Evolutionary conservation across 2,797 vertebrate species (phyloP).

Genomic region (Mallotus villosus): DNA sequence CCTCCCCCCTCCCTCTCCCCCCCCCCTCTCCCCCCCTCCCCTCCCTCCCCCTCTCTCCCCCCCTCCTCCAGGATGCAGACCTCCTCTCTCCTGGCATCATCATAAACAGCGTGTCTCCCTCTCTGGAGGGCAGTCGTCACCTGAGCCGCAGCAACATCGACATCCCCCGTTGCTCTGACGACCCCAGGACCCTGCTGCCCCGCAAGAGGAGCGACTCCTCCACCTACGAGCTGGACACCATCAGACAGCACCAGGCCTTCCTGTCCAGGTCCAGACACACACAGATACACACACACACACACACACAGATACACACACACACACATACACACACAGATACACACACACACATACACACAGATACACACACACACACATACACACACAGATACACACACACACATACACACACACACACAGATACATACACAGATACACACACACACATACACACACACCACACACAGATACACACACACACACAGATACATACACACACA

Average conservation of each 20-base stretch:
- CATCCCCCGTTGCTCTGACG: constrained; percentile 87
- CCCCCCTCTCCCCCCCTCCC: constrained; percentile 55
- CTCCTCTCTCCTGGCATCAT: constrained; percentile 89
- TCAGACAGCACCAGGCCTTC: constrained; percentile 97
- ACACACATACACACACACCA: background rate
- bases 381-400: no score
- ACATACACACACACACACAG: no score
- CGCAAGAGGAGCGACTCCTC: constrained; percentile 96
- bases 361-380: no score
- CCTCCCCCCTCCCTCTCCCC: constrained; percentile 56
- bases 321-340: no score
- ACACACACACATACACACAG: no score
- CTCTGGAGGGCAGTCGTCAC: constrained; percentile 88
- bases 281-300: constrained; percentile 9
- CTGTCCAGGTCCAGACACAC: constrained; percentile 84
- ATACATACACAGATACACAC: no score
- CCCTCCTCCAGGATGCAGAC: constrained; percentile 82
- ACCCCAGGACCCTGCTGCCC: constrained; percentile 84
- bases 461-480: background rate
- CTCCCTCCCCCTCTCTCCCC: background rate
- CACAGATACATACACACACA: background rate
- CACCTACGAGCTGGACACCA: constrained; percentile 94
- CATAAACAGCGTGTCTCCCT: constrained; percentile 79
- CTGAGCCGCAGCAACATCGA: constrained; percentile 97
- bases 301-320: background rate